Evolutionary conservation across 2,113 vertebrate genomes (phyloP).

Genomic region (Phrynocephalus versicolor): DNA sequence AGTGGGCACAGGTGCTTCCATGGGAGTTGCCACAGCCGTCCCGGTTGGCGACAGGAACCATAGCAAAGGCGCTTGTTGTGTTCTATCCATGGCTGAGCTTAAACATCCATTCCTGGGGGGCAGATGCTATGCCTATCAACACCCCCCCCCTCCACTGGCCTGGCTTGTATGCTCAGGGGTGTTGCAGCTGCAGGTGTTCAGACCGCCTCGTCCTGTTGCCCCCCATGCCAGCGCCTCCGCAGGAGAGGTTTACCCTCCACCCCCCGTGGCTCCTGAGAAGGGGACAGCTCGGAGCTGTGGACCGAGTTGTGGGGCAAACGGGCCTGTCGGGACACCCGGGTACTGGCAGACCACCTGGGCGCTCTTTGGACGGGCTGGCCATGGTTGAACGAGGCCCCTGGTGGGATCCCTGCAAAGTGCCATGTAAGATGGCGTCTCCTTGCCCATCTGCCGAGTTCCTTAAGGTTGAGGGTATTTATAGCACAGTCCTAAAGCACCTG

Average conservation of each 20-base stretch:
- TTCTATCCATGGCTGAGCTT: slow-evolving; percentile 24
- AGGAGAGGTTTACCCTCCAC: too few species aligned
- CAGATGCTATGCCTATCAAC: not conserved
- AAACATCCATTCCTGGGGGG: slow-evolving; percentile 38
- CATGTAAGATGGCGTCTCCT: slow-evolving; percentile 29
- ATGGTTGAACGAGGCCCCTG: not conserved
- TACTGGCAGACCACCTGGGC: too few species aligned
- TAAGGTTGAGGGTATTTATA: slow-evolving; percentile 85
- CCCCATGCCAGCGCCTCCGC: too few species aligned
- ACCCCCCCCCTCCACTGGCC: slow-evolving; percentile 26
- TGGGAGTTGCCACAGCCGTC: too few species aligned
- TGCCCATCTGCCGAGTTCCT: slow-evolving; percentile 64
- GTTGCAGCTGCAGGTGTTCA: not conserved
- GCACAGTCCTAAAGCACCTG: slow-evolving; percentile 84
- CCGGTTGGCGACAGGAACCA: not conserved
- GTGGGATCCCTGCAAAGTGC: slow-evolving; percentile 32
- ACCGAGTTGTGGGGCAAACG: not conserved
- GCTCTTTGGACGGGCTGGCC: too few species aligned
- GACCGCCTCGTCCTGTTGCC: too few species aligned
- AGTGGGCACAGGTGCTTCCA: too few species aligned
- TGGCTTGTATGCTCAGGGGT: slow-evolving; percentile 39
- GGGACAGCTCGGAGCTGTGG: too few species aligned
- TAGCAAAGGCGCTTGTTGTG: not conserved
- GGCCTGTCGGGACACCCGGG: not conserved
- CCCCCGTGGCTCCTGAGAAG: too few species aligned